These are phyloP conservation scores for Poeciliopsis turneri DNA, from an alignment of 2,797 vertebrate species.

Conservation along the genomic window DNA sequence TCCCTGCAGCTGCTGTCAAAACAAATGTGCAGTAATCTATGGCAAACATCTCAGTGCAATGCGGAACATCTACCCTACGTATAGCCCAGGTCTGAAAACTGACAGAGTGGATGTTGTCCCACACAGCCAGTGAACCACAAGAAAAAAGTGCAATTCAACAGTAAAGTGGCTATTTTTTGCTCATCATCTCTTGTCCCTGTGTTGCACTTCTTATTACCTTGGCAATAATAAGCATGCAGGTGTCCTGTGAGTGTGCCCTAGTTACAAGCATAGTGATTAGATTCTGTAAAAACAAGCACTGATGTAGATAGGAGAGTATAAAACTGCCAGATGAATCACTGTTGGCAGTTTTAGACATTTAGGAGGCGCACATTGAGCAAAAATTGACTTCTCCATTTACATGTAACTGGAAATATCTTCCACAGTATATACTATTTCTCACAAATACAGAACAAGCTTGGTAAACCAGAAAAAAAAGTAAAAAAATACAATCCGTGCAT, in stretches of 20 bases:
- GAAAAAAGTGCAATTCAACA: not conserved
- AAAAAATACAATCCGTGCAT: conserved; percentile 2
- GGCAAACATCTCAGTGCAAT: conserved; percentile 34
- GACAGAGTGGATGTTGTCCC: conserved; percentile 26
- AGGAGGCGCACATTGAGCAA: conserved; percentile 25
- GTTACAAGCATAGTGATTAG: conserved; percentile 47
- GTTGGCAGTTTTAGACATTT: conserved; percentile 33
- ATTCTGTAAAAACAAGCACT: conserved; percentile 24
- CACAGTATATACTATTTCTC: conserved; percentile 3
- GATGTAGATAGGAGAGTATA: conserved; percentile 19
- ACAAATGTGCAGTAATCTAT: conserved; percentile 40
- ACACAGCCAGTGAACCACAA: conserved; percentile 16
- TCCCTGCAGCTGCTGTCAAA: conserved; percentile 51
- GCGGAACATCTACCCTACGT: conserved; percentile 21
- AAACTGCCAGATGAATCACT: conserved; percentile 25
- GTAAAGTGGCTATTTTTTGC: conserved; percentile 48
- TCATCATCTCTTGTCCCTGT: conserved; percentile 24
- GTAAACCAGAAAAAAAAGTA: conserved; percentile 11
- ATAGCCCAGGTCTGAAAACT: conserved; percentile 11
- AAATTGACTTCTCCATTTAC: conserved; percentile 19
- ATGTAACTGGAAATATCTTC: conserved; percentile 29
- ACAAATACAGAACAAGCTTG: not conserved
- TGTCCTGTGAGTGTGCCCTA: conserved; percentile 68
- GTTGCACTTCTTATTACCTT: conserved; percentile 54
- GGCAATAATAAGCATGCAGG: conserved; percentile 54